These are phyloP conservation scores for Piprites chloris DNA, from an alignment of 2,113 vertebrate species.

Conservation along the genomic window DNA sequence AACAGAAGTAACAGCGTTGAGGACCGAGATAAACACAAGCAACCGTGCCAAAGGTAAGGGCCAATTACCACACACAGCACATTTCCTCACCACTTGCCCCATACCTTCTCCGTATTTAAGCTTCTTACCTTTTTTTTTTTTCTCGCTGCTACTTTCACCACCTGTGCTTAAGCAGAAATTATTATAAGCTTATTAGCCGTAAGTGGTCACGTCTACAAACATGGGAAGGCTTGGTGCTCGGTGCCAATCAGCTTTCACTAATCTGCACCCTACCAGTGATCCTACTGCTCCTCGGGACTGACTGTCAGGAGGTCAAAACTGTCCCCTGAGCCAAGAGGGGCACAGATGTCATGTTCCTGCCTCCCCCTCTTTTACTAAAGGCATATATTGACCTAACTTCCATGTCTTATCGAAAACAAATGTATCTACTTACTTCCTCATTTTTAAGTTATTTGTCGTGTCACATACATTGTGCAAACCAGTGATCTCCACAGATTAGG, in stretches of 20 bases:
- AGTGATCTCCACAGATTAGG: not conserved
- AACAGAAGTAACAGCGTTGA: not conserved
- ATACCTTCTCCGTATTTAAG: not conserved
- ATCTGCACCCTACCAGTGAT: slow-evolving; percentile 1
- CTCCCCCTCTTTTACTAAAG: not conserved
- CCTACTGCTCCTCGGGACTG: not conserved
- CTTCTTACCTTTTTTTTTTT: not conserved
- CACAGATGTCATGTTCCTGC: not conserved
- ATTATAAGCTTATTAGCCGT: slow-evolving; percentile 52
- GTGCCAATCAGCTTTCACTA: slow-evolving; percentile 40
- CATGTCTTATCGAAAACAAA: not conserved
- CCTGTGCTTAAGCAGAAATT: slow-evolving; percentile 44
- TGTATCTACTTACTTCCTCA: rapidly evolving
- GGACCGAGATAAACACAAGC: not conserved
- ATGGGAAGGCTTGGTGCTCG: slow-evolving; percentile 14
- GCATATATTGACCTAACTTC: not conserved
- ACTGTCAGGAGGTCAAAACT: not conserved
- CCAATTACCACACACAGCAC: not conserved
- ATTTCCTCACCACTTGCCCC: not conserved
- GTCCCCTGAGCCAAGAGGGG: not conserved
- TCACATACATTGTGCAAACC: not conserved
- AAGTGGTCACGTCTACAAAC: slow-evolving; percentile 53
- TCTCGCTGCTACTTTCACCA: slow-evolving; percentile 23
- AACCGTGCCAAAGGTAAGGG: not conserved
- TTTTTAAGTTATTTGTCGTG: not conserved